Percentiles rank a stretch among this genome's conserved stretches.
These are phyloP conservation scores for Allobates femoralis DNA, from an alignment of 2,797 vertebrate genomes.

Conservation along the genomic window DNA sequence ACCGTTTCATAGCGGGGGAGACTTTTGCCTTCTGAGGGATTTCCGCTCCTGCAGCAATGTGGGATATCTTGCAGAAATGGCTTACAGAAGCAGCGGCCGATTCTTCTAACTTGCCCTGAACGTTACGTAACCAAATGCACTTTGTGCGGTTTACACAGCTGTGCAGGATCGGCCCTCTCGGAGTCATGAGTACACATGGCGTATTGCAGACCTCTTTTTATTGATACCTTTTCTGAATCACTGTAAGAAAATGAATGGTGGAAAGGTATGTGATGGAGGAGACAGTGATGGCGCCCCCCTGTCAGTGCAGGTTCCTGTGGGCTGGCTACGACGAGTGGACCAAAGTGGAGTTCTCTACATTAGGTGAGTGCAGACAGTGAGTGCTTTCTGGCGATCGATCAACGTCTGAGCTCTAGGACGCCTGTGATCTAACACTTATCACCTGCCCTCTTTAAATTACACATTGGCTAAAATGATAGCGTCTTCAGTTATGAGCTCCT, in stretches of 20 bases:
- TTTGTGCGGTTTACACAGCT: conserved; percentile 77
- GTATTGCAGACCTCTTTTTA: conserved; percentile 84
- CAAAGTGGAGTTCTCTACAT: conserved; percentile 87
- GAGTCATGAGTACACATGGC: conserved; percentile 86
- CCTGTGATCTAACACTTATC: no score
- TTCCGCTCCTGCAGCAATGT: conserved; percentile 66
- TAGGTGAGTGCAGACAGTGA: conserved; percentile 88
- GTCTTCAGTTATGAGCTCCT: no score
- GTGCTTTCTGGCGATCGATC: no score
- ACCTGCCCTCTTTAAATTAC: no score
- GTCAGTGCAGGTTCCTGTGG: conserved; percentile 95
- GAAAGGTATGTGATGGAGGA: conserved; percentile 93
- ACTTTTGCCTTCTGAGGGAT: conserved; percentile 75
- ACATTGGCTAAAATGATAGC: no score
- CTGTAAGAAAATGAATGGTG: conserved; percentile 98
- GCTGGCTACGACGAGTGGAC: conserved; percentile 93
- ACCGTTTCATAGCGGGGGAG: conserved; percentile 76
- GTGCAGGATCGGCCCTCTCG: conserved; percentile 78
- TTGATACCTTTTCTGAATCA: conserved; percentile 90
- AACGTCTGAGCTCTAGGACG: no score
- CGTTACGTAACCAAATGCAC: conserved; percentile 77
- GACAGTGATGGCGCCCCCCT: conserved; percentile 84
- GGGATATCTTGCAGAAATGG: conserved; percentile 86
- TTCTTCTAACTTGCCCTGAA: conserved; percentile 86
- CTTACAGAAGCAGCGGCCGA: conserved; percentile 65